Evolutionary conservation across 2,113 vertebrate species (phyloP), one percentile per base, ranked within the genome.

Genomic region (Cervus canadensis): DNA sequence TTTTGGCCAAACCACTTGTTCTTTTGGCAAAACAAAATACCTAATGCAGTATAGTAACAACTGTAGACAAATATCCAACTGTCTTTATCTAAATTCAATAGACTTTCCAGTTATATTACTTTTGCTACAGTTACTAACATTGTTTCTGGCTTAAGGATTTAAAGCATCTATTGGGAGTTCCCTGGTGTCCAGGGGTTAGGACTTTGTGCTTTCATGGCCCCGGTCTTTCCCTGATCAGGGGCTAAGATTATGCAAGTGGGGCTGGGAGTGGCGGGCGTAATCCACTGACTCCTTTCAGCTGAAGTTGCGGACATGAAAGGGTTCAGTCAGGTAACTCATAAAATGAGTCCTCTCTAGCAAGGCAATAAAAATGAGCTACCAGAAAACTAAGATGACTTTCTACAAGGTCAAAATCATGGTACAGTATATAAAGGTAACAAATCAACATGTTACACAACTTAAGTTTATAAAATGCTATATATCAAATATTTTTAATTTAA

Each of bases 281-380:
- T n/a, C 86, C 76, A 71, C 83, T 30, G 91, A 94, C 17, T 21
- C 92, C 23, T 93, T 82, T 23, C 28, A 92, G 64, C 36, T 36
- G 84, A 88, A 81, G 6, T 74, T 19, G 89, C 12, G 2, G 10
- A 74, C 15, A 91, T 36, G 11, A 93, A 40, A 97, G 17, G 36
- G 92, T 94, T 95, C 45, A 97, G 50, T 78, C 16, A 96, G 48
- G 19, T 59, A 92, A 88, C 92, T 98, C 92, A 92, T 71, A 94
- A 97, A 94, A 93, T 83, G 45, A 83, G 14, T 56, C 16, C 50
- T 96, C 57, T 93, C 33, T 57, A 94, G 19, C 7, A 91, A 93
- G 43, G 67, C 45, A 94, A 93, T 93, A 91, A 93, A 95, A 95
- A 97, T 85, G 82, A 97, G 14, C 50, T 79, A 97, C 60, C 8